These are phyloP conservation scores for Agrochola lychnidis DNA, from an alignment of 2,888 invertebrate species.

Conservation along the genomic window DNA sequence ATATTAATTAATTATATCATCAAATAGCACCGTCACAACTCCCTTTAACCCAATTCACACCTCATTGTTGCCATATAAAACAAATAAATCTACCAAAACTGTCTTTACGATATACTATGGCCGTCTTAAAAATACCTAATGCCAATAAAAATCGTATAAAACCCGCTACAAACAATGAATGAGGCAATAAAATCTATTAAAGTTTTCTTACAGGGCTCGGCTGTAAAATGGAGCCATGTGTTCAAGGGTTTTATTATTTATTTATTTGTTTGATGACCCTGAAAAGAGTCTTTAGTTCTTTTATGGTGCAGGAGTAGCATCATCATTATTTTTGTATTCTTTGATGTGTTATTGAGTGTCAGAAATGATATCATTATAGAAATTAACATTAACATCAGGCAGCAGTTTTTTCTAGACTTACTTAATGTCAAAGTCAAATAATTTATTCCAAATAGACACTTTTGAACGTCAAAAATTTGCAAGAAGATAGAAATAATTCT, in stretches of 20 bases:
- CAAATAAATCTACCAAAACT: constrained; percentile 50
- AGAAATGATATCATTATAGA: not conserved
- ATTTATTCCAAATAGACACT: too few species aligned
- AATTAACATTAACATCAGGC: too few species aligned
- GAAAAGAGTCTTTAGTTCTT: constrained; percentile 56
- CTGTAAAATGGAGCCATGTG: constrained; percentile 68
- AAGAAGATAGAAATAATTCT: too few species aligned
- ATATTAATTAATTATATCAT: not conserved
- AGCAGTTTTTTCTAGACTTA: too few species aligned
- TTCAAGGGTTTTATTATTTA: constrained; percentile 52
- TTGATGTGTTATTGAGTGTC: constrained; percentile 39
- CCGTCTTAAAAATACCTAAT: constrained; percentile 42
- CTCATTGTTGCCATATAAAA: constrained; percentile 35
- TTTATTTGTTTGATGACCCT: constrained; percentile 62
- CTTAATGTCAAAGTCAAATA: too few species aligned
- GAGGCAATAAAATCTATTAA: constrained; percentile 73
- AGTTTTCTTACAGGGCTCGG: constrained; percentile 52
- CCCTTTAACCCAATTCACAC: constrained; percentile 44
- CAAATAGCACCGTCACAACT: constrained; percentile 9
- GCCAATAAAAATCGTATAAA: constrained; percentile 68
- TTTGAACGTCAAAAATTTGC: too few species aligned
- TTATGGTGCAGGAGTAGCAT: constrained; percentile 19
- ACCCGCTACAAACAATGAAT: constrained; percentile 59
- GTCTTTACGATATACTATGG: constrained; percentile 29
- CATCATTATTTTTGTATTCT: constrained; percentile 38